Conservation (phyloP, 2,113 vertebrate genomes). For the Nannospalax galili region DNA sequence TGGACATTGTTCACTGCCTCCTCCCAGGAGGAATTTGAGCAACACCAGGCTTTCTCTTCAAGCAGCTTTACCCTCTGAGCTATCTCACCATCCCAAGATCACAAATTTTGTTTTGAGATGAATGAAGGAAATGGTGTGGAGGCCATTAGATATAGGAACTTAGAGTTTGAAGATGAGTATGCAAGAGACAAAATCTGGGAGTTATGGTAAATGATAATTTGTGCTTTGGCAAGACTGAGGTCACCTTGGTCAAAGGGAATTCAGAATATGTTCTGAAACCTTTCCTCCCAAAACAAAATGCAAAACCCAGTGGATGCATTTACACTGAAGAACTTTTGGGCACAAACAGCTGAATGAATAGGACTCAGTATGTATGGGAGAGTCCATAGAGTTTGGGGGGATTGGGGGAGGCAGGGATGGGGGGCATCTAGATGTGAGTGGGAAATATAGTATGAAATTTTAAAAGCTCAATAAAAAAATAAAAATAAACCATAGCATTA, state of each 20-base stretch:
- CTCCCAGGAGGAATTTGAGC: no score
- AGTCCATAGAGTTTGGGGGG: no score
- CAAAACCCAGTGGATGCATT: no score
- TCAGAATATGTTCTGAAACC: not conserved
- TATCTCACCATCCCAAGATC: not conserved
- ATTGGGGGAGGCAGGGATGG: no score
- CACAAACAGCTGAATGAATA: no score
- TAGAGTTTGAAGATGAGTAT: not conserved
- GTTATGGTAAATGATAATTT: not conserved
- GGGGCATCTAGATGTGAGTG: no score
- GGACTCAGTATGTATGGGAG: no score
- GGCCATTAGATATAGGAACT: not conserved
- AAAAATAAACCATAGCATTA: not conserved
- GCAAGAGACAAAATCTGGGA: not conserved
- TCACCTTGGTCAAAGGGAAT: not conserved
- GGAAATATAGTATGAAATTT: no score
- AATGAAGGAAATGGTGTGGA: not conserved
- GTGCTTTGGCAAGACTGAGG: not conserved
- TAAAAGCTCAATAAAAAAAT: no score
- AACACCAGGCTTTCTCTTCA: not conserved
- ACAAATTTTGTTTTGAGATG: not conserved
- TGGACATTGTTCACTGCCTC: no score
- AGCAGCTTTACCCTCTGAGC: not conserved
- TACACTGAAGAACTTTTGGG: no score
- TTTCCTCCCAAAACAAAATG: not conserved